Base-by-base conservation (phyloP, 2,797 vertebrate genomes). In the Chelmon rostratus region DNA sequence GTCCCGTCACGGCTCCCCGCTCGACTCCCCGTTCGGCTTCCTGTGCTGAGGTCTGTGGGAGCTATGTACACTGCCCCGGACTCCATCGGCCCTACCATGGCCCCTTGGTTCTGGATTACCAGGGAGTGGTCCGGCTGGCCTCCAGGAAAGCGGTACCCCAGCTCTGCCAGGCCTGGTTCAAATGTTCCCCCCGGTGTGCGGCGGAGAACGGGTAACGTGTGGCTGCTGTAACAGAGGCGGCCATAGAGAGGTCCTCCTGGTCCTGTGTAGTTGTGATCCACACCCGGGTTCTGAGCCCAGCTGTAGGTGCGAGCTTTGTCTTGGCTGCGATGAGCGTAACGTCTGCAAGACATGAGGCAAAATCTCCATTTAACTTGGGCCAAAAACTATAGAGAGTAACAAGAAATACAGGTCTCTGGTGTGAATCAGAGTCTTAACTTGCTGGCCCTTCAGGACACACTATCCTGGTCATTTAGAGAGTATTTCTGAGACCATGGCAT, bases 51-150 rank as follows among this genome's bases (percentile, higher is more conserved):
- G 71, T 95, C 95, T 1, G 93, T 89, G 25, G 93, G 91, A 37
- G 93, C 90, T 33, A 96, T 82, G 76, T 96, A 97, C 59, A 96
- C 93, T 0, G 93, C 93, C 7, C 95, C 96, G 0, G 94, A 94
- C 67, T 96, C 95, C 88, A 95, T 94, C 0, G 91, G 80, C 59
- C 95, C 94, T 0, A 92, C 95, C 87, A 94, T 83, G 63, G 95
- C 93, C 0, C 93, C 96, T 83, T 95, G 94, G 86, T 96, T 96
- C 89, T 96, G 96, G 88, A 96, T 96, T 83, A 96, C 95, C 70
- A 96, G 90, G 4, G 95, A 96, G 80, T 96, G 93, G 84, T 96
- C 96, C 0, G 92, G 94, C 44, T 93, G 94, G 67, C 90, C 93
- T 16, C 90, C 87, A 1, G 95, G 92, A 69, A 89, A 93, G 68